Percentiles rank a stretch among this genome's conserved stretches.
Evolutionary conservation across 2,888 invertebrate species (phyloP).

Genomic region (Drosophila dives): DNA sequence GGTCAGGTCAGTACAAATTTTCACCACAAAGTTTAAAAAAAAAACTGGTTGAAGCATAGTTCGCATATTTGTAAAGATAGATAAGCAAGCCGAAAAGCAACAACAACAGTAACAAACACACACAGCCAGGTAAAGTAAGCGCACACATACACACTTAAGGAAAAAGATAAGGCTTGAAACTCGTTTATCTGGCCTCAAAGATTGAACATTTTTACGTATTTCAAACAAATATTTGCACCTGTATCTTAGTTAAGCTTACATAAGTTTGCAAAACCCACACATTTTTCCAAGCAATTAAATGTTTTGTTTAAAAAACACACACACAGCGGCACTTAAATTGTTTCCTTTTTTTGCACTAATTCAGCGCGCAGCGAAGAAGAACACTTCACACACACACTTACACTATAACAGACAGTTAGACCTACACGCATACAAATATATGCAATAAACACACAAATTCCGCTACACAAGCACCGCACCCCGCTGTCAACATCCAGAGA

Average conservation of each 20-base stretch:
- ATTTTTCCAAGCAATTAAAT: conserved; percentile 38
- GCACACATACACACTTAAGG: conserved; percentile 23
- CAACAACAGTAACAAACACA: conserved; percentile 23
- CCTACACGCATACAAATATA: conserved; percentile 24
- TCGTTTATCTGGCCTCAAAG: conserved; percentile 71
- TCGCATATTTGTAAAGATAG: conserved; percentile 78
- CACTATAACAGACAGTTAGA: conserved; percentile 29
- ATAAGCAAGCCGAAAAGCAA: conserved; percentile 61
- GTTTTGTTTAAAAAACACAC: conserved; percentile 59
- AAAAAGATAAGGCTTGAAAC: conserved; percentile 62
- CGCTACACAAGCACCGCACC: conserved; percentile 58
- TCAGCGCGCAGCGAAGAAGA: conserved; percentile 65
- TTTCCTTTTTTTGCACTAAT: conserved; percentile 74
- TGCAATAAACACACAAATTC: conserved; percentile 47
- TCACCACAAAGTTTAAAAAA: conserved; percentile 67
- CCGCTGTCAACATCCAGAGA: conserved; percentile 44
- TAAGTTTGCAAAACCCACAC: conserved; percentile 56
- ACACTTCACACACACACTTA: conserved; percentile 62
- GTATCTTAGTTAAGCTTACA: conserved; percentile 59
- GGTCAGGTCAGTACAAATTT: conserved; percentile 68
- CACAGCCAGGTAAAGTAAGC: conserved; percentile 3
- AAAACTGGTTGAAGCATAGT: conserved; percentile 80
- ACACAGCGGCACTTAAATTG: conserved; percentile 51
- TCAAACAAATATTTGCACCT: conserved; percentile 68
- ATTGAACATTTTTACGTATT: conserved; percentile 65